Conservation (phyloP, 2,888 invertebrate species). For the Diaprepes abbreviatus region DNA sequence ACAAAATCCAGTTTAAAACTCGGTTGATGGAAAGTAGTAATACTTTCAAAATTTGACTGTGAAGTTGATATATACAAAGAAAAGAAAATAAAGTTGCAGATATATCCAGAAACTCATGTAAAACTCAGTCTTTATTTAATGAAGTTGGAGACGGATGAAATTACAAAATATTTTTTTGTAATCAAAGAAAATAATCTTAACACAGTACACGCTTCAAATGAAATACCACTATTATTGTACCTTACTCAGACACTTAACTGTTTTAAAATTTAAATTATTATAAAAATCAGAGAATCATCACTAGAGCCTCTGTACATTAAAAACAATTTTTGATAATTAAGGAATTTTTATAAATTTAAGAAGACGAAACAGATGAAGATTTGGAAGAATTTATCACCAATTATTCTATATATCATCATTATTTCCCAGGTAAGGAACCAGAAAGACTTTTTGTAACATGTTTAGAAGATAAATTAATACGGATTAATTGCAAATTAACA, state of each 20-base stretch:
- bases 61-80: constrained; percentile 11
- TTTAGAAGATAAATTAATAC: not conserved
- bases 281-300: not conserved
- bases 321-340: not conserved
- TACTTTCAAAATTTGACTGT: constrained; percentile 20
- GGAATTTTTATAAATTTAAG: not conserved
- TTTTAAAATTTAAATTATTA: not conserved
- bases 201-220: not conserved
- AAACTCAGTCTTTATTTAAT: not conserved
- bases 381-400: not conserved
- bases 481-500: not conserved
- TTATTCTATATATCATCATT: not conserved
- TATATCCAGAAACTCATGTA: constrained; percentile 5
- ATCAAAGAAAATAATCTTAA: too few relatives aligned
- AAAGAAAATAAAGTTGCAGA: constrained; percentile 7
- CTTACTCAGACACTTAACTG: not conserved
- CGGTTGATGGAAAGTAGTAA: constrained; percentile 36
- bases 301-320: not conserved
- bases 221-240: too few relatives aligned
- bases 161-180: too few relatives aligned
- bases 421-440: not conserved
- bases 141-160: constrained; percentile 1
- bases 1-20: constrained; percentile 46
- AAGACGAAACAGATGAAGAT: not conserved
- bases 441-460: not conserved